Evolutionary conservation across 2,113 vertebrate species (phyloP).

Genomic region (Myrmecobius fasciatus): DNA sequence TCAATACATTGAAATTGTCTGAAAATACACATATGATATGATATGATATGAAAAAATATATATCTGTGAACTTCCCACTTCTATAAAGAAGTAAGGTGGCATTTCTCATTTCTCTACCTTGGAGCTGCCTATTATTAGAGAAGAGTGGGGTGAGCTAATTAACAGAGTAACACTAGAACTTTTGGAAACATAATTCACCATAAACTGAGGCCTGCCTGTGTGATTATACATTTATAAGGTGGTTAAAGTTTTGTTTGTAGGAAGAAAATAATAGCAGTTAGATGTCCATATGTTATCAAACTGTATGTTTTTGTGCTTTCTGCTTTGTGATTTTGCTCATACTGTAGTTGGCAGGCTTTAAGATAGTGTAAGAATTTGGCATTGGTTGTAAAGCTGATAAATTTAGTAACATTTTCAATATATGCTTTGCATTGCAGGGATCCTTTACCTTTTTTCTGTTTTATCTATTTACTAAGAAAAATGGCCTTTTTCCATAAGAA

Average conservation of each 20-base stretch:
- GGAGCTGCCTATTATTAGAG: neutral
- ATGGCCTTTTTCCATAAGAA: neutral
- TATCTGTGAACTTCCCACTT: neutral
- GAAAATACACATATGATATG: neutral
- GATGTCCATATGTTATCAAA: slow-evolving; percentile 2
- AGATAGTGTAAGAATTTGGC: neutral
- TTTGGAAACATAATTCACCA: neutral
- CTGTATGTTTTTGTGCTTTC: neutral
- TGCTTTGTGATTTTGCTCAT: neutral
- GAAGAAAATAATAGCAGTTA: neutral
- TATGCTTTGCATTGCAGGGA: neutral
- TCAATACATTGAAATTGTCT: neutral
- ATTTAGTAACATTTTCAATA: neutral
- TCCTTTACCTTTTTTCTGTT: neutral
- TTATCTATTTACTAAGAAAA: neutral
- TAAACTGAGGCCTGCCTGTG: neutral
- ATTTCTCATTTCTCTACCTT: neutral
- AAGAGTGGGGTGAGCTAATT: neutral
- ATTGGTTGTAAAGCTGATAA: neutral
- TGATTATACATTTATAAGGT: neutral
- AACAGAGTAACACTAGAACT: neutral
- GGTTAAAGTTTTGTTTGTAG: neutral
- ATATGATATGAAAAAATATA: too few species aligned
- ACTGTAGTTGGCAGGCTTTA: neutral
- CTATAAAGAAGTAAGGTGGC: neutral